A percentile compares a stretch with the other conserved stretches of the same genome.
These are phyloP conservation scores for Eulemur rubriventer DNA, from an alignment of 2,797 vertebrate genomes.

Conservation along the genomic window DNA sequence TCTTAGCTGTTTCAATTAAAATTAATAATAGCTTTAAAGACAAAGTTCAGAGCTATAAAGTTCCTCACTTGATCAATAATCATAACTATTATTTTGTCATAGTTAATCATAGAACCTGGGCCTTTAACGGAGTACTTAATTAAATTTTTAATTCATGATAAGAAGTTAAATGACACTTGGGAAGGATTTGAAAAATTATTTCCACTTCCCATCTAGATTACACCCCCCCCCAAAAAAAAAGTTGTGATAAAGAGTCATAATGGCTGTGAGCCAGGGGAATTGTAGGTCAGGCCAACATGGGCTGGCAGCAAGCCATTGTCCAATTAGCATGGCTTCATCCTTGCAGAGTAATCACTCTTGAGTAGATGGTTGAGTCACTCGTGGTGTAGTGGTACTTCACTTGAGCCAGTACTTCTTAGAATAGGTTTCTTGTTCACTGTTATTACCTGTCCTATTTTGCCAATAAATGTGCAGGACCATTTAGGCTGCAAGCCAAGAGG, in stretches of 20 bases:
- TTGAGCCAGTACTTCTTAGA: constrained; percentile 80
- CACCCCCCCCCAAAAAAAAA: neutral
- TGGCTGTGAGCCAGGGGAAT: constrained; percentile 84
- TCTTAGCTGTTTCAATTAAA: constrained; percentile 64
- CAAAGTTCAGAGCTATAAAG: constrained; percentile 74
- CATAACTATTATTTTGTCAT: constrained; percentile 85
- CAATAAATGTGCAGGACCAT: constrained; percentile 31
- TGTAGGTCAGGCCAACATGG: constrained; percentile 87
- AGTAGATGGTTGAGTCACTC: constrained; percentile 87
- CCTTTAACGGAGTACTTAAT: constrained; percentile 85
- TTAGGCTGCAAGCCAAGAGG: constrained; percentile 59
- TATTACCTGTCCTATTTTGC: constrained; percentile 78
- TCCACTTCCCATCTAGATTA: constrained; percentile 85
- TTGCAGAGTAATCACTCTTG: constrained; percentile 84
- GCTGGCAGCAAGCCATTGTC: constrained; percentile 86
- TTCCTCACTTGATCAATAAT: constrained; percentile 81
- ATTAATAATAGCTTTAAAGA: constrained; percentile 68
- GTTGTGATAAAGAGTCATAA: constrained; percentile 79
- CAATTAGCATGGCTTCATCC: constrained; percentile 88
- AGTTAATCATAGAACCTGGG: constrained; percentile 85
- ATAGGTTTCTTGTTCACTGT: constrained; percentile 80
- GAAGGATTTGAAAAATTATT: constrained; percentile 83
- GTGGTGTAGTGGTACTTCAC: constrained; percentile 81
- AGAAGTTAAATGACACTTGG: constrained; percentile 86
- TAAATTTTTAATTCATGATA: constrained; percentile 87